Evolutionary conservation across 2,888 invertebrate genomes (phyloP).

Genomic region (Lordiphosa andalusiaca): DNA sequence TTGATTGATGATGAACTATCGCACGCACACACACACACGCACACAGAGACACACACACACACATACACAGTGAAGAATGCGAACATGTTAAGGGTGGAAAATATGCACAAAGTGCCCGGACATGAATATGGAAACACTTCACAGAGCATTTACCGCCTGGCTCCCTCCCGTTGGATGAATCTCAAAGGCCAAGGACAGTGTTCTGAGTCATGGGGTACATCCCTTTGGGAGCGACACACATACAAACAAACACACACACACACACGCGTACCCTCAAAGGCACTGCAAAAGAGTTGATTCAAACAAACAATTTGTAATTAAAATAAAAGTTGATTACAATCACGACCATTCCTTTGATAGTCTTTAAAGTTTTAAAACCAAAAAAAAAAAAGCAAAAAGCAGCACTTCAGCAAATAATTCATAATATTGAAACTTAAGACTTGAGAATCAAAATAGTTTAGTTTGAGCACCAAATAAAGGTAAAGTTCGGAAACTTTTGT

Average conservation of each 20-base stretch:
- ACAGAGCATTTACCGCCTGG: background rate
- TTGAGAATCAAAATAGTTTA: too few relatives aligned
- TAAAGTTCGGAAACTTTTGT: too few relatives aligned
- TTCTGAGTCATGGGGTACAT: constrained; percentile 9
- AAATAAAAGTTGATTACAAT: too few relatives aligned
- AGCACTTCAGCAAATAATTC: too few relatives aligned
- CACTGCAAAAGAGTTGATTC: constrained; percentile 6
- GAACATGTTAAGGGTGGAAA: constrained; percentile 10
- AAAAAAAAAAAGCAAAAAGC: too few relatives aligned
- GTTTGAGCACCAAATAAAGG: too few relatives aligned
- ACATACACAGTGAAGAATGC: background rate
- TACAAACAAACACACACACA: constrained; percentile 2
- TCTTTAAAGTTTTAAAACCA: too few relatives aligned
- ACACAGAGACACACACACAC: constrained; percentile 6
- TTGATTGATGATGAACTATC: constrained; percentile 51
- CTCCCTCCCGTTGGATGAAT: constrained; percentile 5
- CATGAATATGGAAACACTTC: constrained; percentile 12
- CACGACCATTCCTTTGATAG: too few relatives aligned
- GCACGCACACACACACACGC: constrained; percentile 16
- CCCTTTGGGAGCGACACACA: constrained; percentile 5
- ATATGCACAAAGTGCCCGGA: constrained; percentile 23
- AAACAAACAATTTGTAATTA: too few relatives aligned
- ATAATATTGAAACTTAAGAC: too few relatives aligned
- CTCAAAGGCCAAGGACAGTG: constrained; percentile 11
- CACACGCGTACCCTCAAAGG: background rate